Conservation (phyloP, 2,888 invertebrate genomes). For the Phengaris arion region DNA sequence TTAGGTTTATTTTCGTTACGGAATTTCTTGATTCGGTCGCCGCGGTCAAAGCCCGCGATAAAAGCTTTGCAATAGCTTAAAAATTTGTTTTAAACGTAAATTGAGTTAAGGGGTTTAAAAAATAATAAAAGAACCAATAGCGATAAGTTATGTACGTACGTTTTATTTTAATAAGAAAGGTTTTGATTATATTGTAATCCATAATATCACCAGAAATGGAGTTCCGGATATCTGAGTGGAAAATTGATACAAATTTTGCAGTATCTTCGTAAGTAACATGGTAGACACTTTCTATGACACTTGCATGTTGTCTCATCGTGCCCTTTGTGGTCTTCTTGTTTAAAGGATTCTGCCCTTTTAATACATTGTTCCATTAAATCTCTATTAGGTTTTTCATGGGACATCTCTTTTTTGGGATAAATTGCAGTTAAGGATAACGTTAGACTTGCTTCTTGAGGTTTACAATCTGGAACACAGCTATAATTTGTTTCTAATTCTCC, state of each 20-base stretch:
- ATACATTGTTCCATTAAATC: not conserved
- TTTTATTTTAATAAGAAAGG: no score
- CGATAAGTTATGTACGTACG: no score
- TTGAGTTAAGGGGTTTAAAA: no score
- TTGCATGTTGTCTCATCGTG: not conserved
- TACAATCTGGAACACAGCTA: not conserved
- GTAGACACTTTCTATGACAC: not conserved
- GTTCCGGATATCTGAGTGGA: constrained; percentile 3
- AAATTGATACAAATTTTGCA: constrained; percentile 13
- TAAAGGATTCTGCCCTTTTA: not conserved
- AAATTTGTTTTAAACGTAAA: no score
- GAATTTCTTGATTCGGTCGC: no score
- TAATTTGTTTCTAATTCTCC: not conserved
- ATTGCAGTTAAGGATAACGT: not conserved
- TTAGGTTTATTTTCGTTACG: no score
- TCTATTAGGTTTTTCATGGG: not conserved
- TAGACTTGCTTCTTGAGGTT: not conserved
- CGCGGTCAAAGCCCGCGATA: no score
- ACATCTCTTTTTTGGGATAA: not conserved
- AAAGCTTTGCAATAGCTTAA: no score
- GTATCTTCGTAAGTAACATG: constrained; percentile 3
- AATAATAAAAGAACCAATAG: no score
- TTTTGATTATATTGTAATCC: not conserved
- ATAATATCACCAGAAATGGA: not conserved
- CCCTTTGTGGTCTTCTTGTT: not conserved